Conservation (phyloP, 2,797 vertebrate species). For the Linurgus olivaceus region DNA sequence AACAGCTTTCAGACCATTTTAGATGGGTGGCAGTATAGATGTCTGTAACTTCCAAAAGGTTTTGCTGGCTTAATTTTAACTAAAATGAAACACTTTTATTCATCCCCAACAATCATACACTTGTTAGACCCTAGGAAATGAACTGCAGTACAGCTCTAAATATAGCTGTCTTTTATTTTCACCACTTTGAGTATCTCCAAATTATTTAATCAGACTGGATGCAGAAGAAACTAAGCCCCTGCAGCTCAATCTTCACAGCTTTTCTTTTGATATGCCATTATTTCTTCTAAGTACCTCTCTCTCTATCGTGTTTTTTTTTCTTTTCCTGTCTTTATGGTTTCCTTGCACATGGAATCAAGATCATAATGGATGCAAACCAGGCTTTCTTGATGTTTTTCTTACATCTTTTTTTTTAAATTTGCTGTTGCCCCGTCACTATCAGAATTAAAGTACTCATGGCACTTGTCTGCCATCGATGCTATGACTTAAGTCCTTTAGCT, state of each 20-base stretch:
- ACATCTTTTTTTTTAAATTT: background rate
- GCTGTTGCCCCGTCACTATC: background rate
- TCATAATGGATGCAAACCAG: background rate
- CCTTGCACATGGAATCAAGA: background rate
- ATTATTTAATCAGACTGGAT: constrained; percentile 27
- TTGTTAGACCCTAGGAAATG: constrained; percentile 30
- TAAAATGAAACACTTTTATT: constrained; percentile 14
- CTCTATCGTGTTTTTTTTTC: background rate
- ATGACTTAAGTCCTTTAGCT: background rate
- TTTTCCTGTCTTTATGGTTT: background rate
- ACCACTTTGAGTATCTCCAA: background rate
- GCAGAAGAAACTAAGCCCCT: background rate
- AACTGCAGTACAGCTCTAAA: constrained; percentile 13
- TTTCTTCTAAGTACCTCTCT: background rate
- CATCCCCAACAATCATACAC: background rate
- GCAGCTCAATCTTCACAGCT: constrained; percentile 7
- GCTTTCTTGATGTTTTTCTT: background rate
- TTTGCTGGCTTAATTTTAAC: background rate
- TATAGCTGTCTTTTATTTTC: constrained; percentile 48
- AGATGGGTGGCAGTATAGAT: background rate
- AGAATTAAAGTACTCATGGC: background rate
- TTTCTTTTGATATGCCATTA: background rate
- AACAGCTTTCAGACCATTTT: background rate
- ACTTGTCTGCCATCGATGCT: background rate
- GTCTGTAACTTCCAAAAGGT: background rate